Conservation (phyloP, 1,140 invertebrate genomes). For the Tetragonula clypearis region DNA sequence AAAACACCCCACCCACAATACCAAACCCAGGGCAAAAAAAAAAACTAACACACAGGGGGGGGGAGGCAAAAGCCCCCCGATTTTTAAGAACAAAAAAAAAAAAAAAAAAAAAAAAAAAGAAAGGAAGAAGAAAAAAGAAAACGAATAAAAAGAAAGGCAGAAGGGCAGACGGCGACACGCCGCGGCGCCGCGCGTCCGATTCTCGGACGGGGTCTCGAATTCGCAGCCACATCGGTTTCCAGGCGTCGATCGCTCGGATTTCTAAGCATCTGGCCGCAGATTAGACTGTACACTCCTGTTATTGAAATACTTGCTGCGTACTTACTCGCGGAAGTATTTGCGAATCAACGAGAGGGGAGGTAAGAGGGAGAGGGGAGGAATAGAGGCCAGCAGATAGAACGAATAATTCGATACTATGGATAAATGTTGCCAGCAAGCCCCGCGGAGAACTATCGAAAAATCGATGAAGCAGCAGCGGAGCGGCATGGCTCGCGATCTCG, state of each 20-base stretch:
- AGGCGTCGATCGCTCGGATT: constrained; percentile 21
- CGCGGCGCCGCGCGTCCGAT: neutral
- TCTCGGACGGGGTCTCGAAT: neutral
- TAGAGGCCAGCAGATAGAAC: neutral
- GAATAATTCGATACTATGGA: constrained; percentile 29
- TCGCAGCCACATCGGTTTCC: neutral
- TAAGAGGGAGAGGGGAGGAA: too few relatives aligned
- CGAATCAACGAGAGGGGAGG: constrained; percentile 13
- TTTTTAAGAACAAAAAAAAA: too few relatives aligned
- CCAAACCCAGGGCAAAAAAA: too few relatives aligned
- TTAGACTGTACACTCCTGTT: constrained; percentile 40
- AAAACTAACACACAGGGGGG: too few relatives aligned
- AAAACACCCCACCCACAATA: too few relatives aligned
- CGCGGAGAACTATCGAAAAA: constrained; percentile 37
- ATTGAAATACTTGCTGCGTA: constrained; percentile 69
- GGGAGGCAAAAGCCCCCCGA: too few relatives aligned
- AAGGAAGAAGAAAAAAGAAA: too few relatives aligned
- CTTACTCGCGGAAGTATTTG: constrained; percentile 63
- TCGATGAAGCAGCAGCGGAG: constrained; percentile 5
- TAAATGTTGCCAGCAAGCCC: neutral
- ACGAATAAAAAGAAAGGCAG: neutral
- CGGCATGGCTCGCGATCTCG: neutral
- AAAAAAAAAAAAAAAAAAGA: too few relatives aligned
- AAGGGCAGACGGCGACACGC: neutral
- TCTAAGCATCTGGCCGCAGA: constrained; percentile 29